Evolutionary conservation across 2,113 vertebrate genomes (phyloP), one percentile per base, ranked within the genome.

Genomic region (Tautogolabrus adspersus): DNA sequence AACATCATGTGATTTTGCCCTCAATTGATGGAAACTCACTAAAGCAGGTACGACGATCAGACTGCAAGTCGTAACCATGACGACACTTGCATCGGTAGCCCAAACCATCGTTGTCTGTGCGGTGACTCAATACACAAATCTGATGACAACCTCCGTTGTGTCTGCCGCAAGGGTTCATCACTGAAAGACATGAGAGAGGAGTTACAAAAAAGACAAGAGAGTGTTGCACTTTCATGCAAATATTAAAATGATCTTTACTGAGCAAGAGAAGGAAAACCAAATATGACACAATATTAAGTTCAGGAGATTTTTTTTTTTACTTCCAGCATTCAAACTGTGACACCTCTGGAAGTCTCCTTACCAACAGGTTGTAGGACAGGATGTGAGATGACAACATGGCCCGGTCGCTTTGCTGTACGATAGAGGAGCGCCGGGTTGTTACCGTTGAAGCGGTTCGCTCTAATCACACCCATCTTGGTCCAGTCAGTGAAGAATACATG

Each of bases 401-500:
- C 91, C 0, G 93, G 93, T 10, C 56, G 75, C 16, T 76, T 88
- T 0, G 87, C 21, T 0, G 91, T 90, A n/a, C 85, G 89, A 77
- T 93, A 94, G 5, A 94, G 75, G 37, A 94, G 80, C 1, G 60
- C 21, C 2, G 91, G 84, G 66, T 86, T 79, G 75, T 82, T 92
- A 57, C 91, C 92, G 0, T 88, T 93, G 82, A 94, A 94, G 12
- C 91, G 84, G 58, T 93, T 93, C 19, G 92, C 63, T 81, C 88
- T 89, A 19, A 94, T 52, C 47, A 94, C 70, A 12, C 87, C 93
- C 93, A 94, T 94, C 79, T 94, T 93, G 40, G 87, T 85, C 93
- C 93, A 94, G 80, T 94, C 93, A 12, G 93, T 93, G 79, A 94
- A 94, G 85, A 93, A 94, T 0, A 93, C 70, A 0, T 94, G 89